Base-by-base conservation (phyloP, 2,888 invertebrate genomes). In the Athrips mouffetella region DNA sequence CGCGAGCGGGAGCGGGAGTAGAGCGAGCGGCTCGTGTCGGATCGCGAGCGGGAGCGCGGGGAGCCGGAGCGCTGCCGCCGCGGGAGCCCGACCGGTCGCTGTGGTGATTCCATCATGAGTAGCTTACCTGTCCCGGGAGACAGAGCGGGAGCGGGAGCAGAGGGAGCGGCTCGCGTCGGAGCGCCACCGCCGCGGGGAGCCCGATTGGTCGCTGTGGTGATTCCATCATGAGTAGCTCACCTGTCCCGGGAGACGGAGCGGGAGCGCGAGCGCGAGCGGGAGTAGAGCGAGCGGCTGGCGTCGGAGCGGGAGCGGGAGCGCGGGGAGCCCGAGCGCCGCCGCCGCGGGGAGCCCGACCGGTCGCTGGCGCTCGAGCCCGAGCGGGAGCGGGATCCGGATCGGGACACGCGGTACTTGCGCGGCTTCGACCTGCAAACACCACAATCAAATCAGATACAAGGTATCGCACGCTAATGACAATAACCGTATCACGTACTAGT, bases 321-420 rank as follows among this genome's bases (percentile, higher is more conserved):
- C 70, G 86, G 67, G 68, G 91, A 76, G 73, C 73, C 66, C 13
- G 73, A 91, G 37, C 89, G 79, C 7, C 87, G 78, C 3, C 88
- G 80, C 2, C 87, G 79, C 10, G 83, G 83, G 45, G 76, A 73
- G 20, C 57, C 71, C 48, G 89, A 89, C n/a, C n/a, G n/a, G 11
- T 73, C 86, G 62, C 83, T 81, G 51, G 73, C 82, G 53, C 77
- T 81, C 6, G 88, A 86, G 3, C 59, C 80, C 5, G 91, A 89
- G 6, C 90, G 89, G 2, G 92, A 91, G 10, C 92, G 90, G 1
- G 92, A 90, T 0, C 90, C 89, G 0, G 92, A 91, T 7, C 92
- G 90, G 0, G 92, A 18, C 21, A n/a, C n/a, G n/a, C 92, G 90
- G 65, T 92, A 92, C 57, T 92, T 91, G 59, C 92, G 91, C 0